Evolutionary conservation across 2,113 vertebrate genomes (phyloP), one percentile per base, ranked within the genome.

Genomic region (Hippocampus barbouri): DNA sequence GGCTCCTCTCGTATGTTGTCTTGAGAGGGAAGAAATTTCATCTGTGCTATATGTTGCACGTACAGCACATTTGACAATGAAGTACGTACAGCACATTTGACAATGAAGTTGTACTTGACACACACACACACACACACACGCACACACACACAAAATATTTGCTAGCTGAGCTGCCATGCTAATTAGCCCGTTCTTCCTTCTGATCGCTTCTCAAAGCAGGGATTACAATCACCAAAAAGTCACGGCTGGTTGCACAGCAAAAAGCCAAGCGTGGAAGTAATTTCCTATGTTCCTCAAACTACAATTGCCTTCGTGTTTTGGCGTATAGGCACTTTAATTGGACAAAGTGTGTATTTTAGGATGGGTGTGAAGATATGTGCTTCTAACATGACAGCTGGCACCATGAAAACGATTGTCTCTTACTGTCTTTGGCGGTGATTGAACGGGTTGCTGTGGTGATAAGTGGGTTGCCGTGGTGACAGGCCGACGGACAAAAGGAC

Each of bases 401-500:
- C 70, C 71, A 69, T 65, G 75, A 67, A 85, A 88, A 80, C 78
- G 71, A 84, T 76, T 80, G 77, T 15, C 60, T 89, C 85, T 84
- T 77, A 75, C 68, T 75, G 74, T 49, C 14, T 80, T 82, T 83
- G 71, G 53, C 20, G 1, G 75, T 88, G 87, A 89, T 87, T 83
- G 84, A 89, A 79, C 76, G 74, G 78, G 85, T 88, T 90, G 83
- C 85, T n/a, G 80, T 82, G 84, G 84, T 81, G 87, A 90, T 89
- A 90, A 90, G 89, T 84, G 82, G 82, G 80, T 83, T 86, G 78
- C 86, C 79, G 81, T 78, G 79, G 85, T 84, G 89, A 89, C 86
- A 89, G 88, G 80, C 74, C 27, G 40, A 83, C 49, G 63, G 85
- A 88, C 81, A 82, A 68, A 82, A 78, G 71, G 82, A 74, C 70